Evolutionary conservation across 2,113 vertebrate species (phyloP), one percentile per base, ranked within the genome.

Genomic region (Clupea harengus): DNA sequence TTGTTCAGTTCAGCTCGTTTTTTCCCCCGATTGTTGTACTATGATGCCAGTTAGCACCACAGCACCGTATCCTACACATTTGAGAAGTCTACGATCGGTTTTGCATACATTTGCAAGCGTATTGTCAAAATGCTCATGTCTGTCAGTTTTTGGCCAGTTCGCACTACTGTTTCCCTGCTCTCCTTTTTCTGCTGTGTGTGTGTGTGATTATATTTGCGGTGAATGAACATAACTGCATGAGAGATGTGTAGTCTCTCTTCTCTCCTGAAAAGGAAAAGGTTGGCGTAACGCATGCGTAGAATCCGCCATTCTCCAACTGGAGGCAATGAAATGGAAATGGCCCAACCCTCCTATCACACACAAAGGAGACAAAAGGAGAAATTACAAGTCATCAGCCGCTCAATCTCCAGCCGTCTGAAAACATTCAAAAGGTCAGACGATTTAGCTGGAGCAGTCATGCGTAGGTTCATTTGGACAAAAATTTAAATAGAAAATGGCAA

Each of bases 281-380:
- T 32, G 28, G 13, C 3, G 25, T 78, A 15, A 17, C n/a, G 39
- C 28, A 78, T 39, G 28, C 13, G 13, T 78, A 39, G 32, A 78
- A 78, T 78, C 72, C 32, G 5, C 72, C 28, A 28, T 67, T 67
- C 64, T 67, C 64, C n/a, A 2, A 15, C 13, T 5, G 25, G 72
- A 78, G 28, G 28, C 72, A 78, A 13, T 78, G 72, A 78, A 78
- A 75, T 75, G 67, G 67, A 75, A 75, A 78, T 78, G 25, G 28
- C 28, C 28, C 32, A 44, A 32, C 72, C 72, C 2, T 78, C 32
- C 72, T 18, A 28, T 39, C 72, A 15, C 25, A 78, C 9, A 39
- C 72, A 78, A 78, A 78, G n/a, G 22, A 78, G 72, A 78, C 72
- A 78, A 78, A 39, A 78, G 72, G 28, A 78, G 72, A 78, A 78